Conservation (phyloP, 2,888 invertebrate species). For the Chymomyza procnemis region DNA sequence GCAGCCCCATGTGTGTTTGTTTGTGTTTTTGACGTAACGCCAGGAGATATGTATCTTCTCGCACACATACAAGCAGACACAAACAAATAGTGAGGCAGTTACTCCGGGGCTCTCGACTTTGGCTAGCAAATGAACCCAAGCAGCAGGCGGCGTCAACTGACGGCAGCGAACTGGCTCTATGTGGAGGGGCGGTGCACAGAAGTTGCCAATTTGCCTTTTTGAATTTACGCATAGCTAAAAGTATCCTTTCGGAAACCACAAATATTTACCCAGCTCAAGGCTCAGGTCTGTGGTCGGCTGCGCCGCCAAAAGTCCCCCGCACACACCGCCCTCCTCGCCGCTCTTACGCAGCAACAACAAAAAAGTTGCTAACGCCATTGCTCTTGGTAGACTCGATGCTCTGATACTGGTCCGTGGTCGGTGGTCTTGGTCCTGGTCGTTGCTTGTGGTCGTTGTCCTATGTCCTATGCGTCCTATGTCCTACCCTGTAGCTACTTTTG, state of each 20-base stretch:
- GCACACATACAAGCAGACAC: conserved; percentile 18
- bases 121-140: conserved; percentile 39
- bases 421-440: neutral
- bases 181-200: conserved; percentile 38
- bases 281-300: conserved; percentile 46
- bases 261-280: conserved; percentile 78
- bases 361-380: neutral
- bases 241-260: conserved; percentile 76
- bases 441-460: conserved; percentile 2
- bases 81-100: conserved; percentile 1
- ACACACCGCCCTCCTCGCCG: neutral
- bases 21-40: conserved; percentile 58
- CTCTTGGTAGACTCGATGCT: neutral
- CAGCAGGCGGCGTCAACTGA: neutral
- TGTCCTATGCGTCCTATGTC: neutral
- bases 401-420: neutral
- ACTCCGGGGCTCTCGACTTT: neutral
- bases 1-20: conserved; percentile 38
- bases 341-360: neutral
- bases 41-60: conserved; percentile 54
- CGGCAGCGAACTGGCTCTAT: neutral
- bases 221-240: conserved; percentile 74
- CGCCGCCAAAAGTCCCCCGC: conserved; percentile 46
- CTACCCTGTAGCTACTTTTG: conserved; percentile 45
- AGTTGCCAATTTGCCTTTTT: conserved; percentile 75